A percentile compares a stretch with the other conserved stretches of the same genome.
Evolutionary conservation across 2,113 vertebrate species (phyloP).

Genomic region (Amphiprion percula): DNA sequence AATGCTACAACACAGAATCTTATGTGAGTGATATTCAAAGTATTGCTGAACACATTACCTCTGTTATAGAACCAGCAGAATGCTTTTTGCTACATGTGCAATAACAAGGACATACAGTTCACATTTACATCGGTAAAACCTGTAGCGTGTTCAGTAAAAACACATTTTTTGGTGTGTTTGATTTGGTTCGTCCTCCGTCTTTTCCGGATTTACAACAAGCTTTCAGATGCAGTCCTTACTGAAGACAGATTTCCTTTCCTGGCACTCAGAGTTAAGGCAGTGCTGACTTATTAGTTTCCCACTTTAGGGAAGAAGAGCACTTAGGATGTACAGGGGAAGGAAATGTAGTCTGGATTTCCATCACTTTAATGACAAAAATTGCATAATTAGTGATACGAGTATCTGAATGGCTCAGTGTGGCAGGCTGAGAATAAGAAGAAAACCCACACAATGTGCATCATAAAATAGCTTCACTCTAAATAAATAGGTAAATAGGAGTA

Average conservation of each 20-base stretch:
- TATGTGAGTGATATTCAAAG: background rate
- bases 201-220: constrained; percentile 30
- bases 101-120: background rate
- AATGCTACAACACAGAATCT: background rate
- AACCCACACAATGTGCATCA: constrained; percentile 28
- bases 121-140: constrained; percentile 28
- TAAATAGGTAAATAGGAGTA: constrained; percentile 73
- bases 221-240: constrained; percentile 25
- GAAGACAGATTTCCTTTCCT: constrained; percentile 42
- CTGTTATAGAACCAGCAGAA: constrained; percentile 8
- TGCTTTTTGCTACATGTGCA: constrained; percentile 7
- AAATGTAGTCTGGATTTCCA: constrained; percentile 39
- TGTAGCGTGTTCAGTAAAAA: constrained; percentile 27
- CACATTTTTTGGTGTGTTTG: constrained; percentile 15
- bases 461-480: constrained; percentile 53
- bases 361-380: constrained; percentile 49
- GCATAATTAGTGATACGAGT: constrained; percentile 56
- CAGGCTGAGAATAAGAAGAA: constrained; percentile 50
- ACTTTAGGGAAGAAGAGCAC: constrained; percentile 40
- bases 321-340: constrained; percentile 35
- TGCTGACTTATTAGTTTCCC: constrained; percentile 37
- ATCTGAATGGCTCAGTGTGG: constrained; percentile 79
- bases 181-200: constrained; percentile 64
- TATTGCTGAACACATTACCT: background rate
- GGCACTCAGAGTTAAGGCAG: constrained; percentile 76